Base-by-base conservation (phyloP, 2,797 vertebrate species). In the Vultur gryphus region DNA sequence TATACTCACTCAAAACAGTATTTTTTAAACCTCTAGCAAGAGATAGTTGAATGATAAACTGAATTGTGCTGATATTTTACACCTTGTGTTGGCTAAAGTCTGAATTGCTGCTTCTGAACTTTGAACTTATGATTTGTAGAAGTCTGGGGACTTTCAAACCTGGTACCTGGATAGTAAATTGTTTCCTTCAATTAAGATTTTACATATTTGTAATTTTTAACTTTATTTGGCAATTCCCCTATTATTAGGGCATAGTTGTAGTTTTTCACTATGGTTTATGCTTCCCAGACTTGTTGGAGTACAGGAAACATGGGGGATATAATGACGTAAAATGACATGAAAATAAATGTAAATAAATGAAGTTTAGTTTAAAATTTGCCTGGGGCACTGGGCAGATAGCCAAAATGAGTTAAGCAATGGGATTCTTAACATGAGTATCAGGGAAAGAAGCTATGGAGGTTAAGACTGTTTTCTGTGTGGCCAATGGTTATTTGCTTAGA, bases 381-480 rank as follows among this genome's bases (percentile, higher is more conserved):
- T 89, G 54, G 49, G 84, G 71, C 57, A 78, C 81, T 83, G 78
- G 95, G 95, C 90, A 89, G 84, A 58, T 90, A 94, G 94, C 94
- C 96, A 95, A 85, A 89, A 83, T 62, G 71, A 87, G 66, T 92
- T 84, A 85, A 94, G 90, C 78, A 89, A n/a, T 73, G 35, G 18
- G 64, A 90, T 97, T 97, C 97, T 97, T 92, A 88, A 96, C 96
- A 93, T 87, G 84, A 98, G 95, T 59, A 66, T 97, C 85, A 84
- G 95, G 91, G 93, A 93, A 83, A 95, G 71, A 97, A 97, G 95
- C 98, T 97, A 55, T 96, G 97, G 97, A 98, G 73, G 81, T 98
- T 97, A 97, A 98, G 96, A 93, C 94, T 84, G 78, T 96, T 95
- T 89, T 97, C 97, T 98, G 89, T 97, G 95, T 97, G 97, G 97